Evolutionary conservation across 2,888 invertebrate genomes (phyloP), one percentile per base, ranked within the genome.

Genomic region (Thalpophila matura): DNA sequence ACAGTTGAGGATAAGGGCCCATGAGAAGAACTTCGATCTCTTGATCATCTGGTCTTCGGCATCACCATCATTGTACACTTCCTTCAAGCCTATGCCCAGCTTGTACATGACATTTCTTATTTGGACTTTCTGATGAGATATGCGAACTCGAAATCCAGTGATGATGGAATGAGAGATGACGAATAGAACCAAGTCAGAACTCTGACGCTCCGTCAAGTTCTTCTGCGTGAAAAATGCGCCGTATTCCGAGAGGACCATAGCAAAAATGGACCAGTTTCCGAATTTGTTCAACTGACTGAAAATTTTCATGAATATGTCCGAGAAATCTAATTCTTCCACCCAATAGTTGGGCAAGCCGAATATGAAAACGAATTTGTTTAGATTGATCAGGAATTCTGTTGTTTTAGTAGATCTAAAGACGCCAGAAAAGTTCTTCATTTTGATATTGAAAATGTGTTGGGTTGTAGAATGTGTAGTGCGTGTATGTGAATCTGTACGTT

Each of bases 321-420:
- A 24, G 10, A 76, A 56, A 26, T 74, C 60, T 3, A 79, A 54
- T 1, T 72, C 55, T 1, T 78, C 72, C 4, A 74, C 58, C 84
- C 84, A 85, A 9, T 74, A 75, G 53, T 77, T 78, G 3, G 77
- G 75, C 18, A 79, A 46, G 14, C 81, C 79, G 16, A 60, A 68
- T n/a, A 77, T 38, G 43, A 62, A 64, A 29, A 57, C 38, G 12
- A 75, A 62, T 26, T 73, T 66, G 37, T 57, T 73, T 1, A 74
- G 24, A 22, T 55, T 43, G 0, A 57, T 40, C 3, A 77, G 14
- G 29, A 73, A 77, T 14, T 66, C 22, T 7, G 77, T 73, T 6
- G 77, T 77, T 58, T 66, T 74, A 7, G 67, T 61, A 4, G 27
- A 7, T 2, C 16, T 55, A n/a, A 37, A 73, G 12, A 3, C 6